Evolutionary conservation across 1,140 invertebrate species (phyloP), one percentile per base, ranked within the genome.

Genomic region (Tetragnatha versicolor): DNA sequence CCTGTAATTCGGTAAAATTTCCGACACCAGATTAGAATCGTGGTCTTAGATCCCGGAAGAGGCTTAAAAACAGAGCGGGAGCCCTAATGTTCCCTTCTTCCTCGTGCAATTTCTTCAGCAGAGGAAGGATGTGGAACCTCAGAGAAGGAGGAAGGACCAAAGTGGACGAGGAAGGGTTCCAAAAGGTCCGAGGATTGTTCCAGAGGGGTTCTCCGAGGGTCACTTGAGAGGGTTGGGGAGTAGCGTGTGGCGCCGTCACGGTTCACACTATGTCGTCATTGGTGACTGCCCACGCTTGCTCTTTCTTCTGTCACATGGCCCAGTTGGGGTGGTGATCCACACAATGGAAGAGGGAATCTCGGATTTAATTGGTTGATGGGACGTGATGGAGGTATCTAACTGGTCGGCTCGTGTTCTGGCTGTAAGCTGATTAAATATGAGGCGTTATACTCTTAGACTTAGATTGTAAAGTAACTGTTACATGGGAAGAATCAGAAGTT

Each of bases 201-300:
- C 68, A 31, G 68, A 35, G 35, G 49, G 39, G n/a, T 60, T 37
- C 53, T 73, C 60, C 69, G 60, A 60, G 69, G 69, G 69, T 73
- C 69, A 73, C 9, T 60, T 20, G 10, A 31, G 12, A 39, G 51
- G 72, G 51, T 55, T 45, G 69, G 51, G 35, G 60, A 73, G 60
- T 73, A 73, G 37, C 72, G 72, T 75, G 72, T 75, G 72, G 55
- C 72, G n/a, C 31, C 55, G 58, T 75, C 58, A 75, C 72, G 72
- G 72, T 49, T 75, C 72, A 63, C 55, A 31, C 31, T 75, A 61
- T 75, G 72, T 75, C 72, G 72, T 75, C 72, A 75, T 75, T 75
- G 29, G 58, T 75, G 72, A 20, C 20, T 75, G 58, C 39, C 51
- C 72, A 75, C 72, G 58, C 72, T 63, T 63, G 37, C 14, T 58